These are phyloP conservation scores for Endomychus coccineus DNA, from an alignment of 2,888 invertebrate genomes.

Conservation along the genomic window DNA sequence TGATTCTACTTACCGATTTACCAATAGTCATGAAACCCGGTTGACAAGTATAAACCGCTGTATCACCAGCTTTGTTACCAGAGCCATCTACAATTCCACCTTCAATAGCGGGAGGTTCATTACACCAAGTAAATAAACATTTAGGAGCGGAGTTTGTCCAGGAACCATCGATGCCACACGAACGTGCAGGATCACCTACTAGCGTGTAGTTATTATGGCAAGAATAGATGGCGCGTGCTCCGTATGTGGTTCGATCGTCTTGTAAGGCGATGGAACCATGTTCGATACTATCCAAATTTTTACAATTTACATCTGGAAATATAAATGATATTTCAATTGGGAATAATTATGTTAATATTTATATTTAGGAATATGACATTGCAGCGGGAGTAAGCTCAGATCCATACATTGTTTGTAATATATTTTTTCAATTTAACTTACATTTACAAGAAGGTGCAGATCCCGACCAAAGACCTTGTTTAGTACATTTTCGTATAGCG, in stretches of 20 bases:
- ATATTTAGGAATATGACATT: no score
- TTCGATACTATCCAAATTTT: slow-evolving; percentile 57
- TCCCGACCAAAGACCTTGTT: slow-evolving; percentile 78
- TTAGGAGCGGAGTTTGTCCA: slow-evolving; percentile 76
- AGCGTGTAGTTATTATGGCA: slow-evolving; percentile 83
- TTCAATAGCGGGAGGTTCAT: slow-evolving; percentile 68
- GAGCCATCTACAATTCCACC: slow-evolving; percentile 66
- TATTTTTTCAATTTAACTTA: no score
- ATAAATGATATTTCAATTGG: no score
- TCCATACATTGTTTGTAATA: no score
- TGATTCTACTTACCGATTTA: slow-evolving; percentile 65
- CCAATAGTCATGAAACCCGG: slow-evolving; percentile 80
- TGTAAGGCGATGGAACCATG: slow-evolving; percentile 64
- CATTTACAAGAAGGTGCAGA: slow-evolving; percentile 79
- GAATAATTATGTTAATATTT: no score
- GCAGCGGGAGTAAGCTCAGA: no score
- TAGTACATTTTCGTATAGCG: slow-evolving; percentile 58
- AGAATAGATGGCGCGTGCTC: slow-evolving; percentile 65
- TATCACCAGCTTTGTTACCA: slow-evolving; percentile 72
- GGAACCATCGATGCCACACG: slow-evolving; percentile 64
- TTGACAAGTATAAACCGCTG: slow-evolving; percentile 73
- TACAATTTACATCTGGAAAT: slow-evolving; percentile 79
- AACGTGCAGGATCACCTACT: slow-evolving; percentile 62
- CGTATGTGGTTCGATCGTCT: slow-evolving; percentile 69
- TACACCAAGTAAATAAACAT: slow-evolving; percentile 83